Evolutionary conservation across 2,797 vertebrate genomes (phyloP).

Genomic region (Xenopus petersii): DNA sequence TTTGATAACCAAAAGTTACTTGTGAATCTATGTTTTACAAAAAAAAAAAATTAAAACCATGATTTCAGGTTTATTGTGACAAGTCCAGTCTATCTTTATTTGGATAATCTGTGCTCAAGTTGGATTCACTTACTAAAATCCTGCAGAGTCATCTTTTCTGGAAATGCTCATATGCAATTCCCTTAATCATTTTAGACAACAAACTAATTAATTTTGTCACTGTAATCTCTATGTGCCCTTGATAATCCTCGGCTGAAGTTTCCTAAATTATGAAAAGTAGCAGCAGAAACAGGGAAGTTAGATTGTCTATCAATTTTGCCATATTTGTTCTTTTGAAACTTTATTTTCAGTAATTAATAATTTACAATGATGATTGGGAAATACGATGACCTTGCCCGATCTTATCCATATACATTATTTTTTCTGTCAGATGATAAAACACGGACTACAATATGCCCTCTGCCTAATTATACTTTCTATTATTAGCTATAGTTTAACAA

Average conservation of each 20-base stretch:
- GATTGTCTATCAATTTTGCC: background rate
- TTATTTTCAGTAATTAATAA: background rate
- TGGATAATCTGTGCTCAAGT: slow-evolving; percentile 22
- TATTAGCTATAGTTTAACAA: background rate
- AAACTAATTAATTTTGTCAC: slow-evolving; percentile 41
- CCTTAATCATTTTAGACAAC: slow-evolving; percentile 43
- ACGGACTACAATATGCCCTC: background rate
- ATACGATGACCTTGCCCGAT: slow-evolving; percentile 9
- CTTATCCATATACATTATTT: background rate
- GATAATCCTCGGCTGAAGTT: background rate
- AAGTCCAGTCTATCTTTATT: slow-evolving; percentile 37
- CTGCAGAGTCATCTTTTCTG: slow-evolving; percentile 43
- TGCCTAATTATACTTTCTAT: background rate
- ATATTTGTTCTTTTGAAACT: background rate
- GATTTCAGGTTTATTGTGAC: slow-evolving; percentile 26
- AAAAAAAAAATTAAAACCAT: too few species aligned
- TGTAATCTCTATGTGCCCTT: slow-evolving; percentile 18
- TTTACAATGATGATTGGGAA: slow-evolving; percentile 1
- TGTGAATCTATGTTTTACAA: too few species aligned
- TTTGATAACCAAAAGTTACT: too few species aligned
- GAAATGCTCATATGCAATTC: slow-evolving; percentile 20
- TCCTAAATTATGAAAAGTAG: slow-evolving; percentile 1
- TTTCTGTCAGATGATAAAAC: background rate
- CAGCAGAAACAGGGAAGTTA: slow-evolving; percentile 5
- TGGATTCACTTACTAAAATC: slow-evolving; percentile 40